Base-by-base conservation (phyloP, 2,888 invertebrate species). In the Hermaeophaga mercurialis region DNA sequence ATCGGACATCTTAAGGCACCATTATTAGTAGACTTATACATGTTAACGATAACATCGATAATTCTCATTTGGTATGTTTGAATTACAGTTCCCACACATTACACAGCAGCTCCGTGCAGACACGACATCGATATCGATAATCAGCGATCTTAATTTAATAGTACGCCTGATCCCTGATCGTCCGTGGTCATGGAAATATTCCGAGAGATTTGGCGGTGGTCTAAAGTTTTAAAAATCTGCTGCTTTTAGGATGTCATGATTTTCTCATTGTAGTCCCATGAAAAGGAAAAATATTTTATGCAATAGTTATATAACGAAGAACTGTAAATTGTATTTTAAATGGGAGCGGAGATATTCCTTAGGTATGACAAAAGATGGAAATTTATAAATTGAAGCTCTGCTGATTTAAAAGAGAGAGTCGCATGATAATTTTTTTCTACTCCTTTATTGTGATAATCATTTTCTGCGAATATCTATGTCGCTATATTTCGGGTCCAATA, bases 31-130 rank as follows among this genome's bases (percentile, higher is more conserved):
- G 59, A 62, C 58, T 60, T 61, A 57, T 60, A 64, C 62, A 64
- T 55, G 62, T 59, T 64, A 54, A 52, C 59, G 64, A 64, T 64
- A 62, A 61, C 56, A 64, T 64, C 64, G 58, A 43, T 50, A 54
- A 57, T 60, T 56, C 62, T 64, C 58, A 61, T 61, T 64, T 62
- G 60, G 63, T 63, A 61, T 63, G 61, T 63, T 63, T 61, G 61
- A 63, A 61, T 63, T 63, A 63, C 61, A 59, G 61, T 59, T 63
- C 61, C 63, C 61, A 63, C 63, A 63, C 63, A 59, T 63, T 59
- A 59, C 63, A 63, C 61, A 52, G 63, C 61, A 63, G 63, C 63
- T 59, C 57, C 63, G 59, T 63, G 61, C 59, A 54, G 59, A 59
- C 63, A 63, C 63, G 63, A 63, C 56, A 56, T 58, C 50, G 55